Evolutionary conservation across 2,888 invertebrate species (phyloP).

Genomic region (Melikaiella ostensackeni): DNA sequence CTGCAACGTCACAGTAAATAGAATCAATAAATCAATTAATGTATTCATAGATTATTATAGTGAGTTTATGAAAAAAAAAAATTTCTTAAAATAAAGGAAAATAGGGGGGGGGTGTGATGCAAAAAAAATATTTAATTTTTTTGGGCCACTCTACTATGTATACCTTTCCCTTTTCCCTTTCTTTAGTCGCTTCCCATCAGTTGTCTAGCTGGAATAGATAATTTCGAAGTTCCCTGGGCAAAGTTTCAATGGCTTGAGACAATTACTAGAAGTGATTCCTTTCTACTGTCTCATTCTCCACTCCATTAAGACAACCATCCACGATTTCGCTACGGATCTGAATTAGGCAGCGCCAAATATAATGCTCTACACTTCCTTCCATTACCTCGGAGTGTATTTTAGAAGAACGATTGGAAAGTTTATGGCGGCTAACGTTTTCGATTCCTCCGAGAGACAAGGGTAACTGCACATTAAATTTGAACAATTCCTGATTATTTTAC

Average conservation of each 20-base stretch:
- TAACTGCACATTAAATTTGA: conserved; percentile 21
- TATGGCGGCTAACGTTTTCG: conserved; percentile 11
- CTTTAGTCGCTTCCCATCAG: conserved; percentile 36
- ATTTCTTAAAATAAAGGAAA: no score
- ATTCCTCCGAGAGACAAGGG: conserved; percentile 6
- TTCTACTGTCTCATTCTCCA: no score
- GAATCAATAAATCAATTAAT: no score
- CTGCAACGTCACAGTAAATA: no score
- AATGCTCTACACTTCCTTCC: neutral
- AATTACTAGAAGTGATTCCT: no score
- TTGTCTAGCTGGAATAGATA: conserved; percentile 52
- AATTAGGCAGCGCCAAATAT: conserved; percentile 16
- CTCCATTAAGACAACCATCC: no score
- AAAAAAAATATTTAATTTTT: no score
- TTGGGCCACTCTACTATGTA: no score
- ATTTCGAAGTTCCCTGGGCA: conserved; percentile 59
- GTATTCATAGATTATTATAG: no score
- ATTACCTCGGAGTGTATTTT: neutral
- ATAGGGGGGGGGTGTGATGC: no score
- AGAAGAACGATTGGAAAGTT: conserved; percentile 19
- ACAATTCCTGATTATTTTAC: neutral
- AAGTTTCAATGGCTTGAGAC: conserved; percentile 64
- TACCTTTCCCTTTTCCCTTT: neutral
- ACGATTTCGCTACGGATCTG: no score
- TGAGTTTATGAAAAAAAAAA: no score